Conservation (phyloP, 2,888 invertebrate species). For the Ormyrus nitidulus region DNA sequence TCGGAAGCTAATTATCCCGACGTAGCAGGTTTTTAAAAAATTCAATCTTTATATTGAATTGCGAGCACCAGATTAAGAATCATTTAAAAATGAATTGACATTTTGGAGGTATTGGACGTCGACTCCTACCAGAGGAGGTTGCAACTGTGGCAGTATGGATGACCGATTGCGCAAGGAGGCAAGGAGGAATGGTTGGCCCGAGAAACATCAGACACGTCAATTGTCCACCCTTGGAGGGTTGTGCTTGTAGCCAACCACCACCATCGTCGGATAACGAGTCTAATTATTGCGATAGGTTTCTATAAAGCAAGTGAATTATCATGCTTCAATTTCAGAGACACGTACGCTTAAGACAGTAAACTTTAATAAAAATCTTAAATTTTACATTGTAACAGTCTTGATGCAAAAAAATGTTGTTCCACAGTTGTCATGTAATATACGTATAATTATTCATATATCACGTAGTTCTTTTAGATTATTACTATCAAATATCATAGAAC, state of each 20-base stretch:
- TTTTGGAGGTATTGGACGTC: conserved; percentile 69
- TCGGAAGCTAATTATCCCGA: too few species aligned
- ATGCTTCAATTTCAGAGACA: neutral
- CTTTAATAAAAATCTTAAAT: conserved; percentile 39
- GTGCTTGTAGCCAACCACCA: neutral
- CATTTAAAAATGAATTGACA: too few species aligned
- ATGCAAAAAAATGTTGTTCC: conserved; percentile 16
- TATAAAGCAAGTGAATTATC: neutral
- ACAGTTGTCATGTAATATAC: conserved; percentile 24
- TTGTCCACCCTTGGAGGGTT: conserved; percentile 82
- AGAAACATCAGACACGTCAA: conserved; percentile 83
- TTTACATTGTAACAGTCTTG: conserved; percentile 42
- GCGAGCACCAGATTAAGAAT: too few species aligned
- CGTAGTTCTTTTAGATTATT: conserved; percentile 17
- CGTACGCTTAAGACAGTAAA: conserved; percentile 10
- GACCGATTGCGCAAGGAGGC: conserved; percentile 77
- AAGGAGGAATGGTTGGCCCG: conserved; percentile 83
- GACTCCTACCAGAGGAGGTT: conserved; percentile 67
- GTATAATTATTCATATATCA: conserved; percentile 30
- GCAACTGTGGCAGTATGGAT: conserved; percentile 71
- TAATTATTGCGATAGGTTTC: neutral
- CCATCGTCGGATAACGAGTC: neutral
- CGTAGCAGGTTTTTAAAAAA: too few species aligned
- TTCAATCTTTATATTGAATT: too few species aligned
- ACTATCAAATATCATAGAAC: conserved; percentile 14